Conservation (phyloP, 2,888 invertebrate species). For the Tolmerus cingulatus region DNA sequence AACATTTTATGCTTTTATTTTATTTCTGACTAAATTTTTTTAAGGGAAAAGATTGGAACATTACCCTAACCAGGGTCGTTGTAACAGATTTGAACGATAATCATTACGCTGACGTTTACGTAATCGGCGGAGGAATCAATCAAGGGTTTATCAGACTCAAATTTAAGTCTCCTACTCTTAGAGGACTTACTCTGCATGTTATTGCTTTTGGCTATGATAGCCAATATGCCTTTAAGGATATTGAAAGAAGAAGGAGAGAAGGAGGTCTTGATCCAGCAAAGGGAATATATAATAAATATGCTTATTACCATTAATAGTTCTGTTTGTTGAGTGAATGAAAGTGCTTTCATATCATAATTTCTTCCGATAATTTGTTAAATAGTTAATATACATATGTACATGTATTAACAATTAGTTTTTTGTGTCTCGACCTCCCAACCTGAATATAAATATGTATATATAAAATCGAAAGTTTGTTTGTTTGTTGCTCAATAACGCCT, state of each 20-base stretch:
- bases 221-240: not conserved
- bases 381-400: too few species aligned
- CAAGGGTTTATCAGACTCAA: not conserved
- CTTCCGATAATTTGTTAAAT: too few species aligned
- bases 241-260: not conserved
- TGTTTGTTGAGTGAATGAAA: not conserved
- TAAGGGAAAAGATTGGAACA: not conserved
- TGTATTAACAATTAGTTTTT: too few species aligned
- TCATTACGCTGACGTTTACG: not conserved
- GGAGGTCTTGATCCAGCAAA: not conserved
- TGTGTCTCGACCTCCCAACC: too few species aligned
- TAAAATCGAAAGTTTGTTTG: too few species aligned
- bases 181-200: not conserved
- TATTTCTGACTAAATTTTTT: not conserved
- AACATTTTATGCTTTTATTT: not conserved
- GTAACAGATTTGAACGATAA: not conserved
- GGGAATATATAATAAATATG: not conserved
- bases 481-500: too few species aligned
- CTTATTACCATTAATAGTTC: not conserved
- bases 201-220: not conserved
- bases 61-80: not conserved
- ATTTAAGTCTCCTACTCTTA: not conserved
- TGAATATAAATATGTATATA: too few species aligned
- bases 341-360: too few species aligned
- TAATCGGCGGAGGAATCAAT: not conserved